phyloP scores from a whole-genome alignment of 2,888 invertebrate genomes.

The Chloroclysta siterata region DNA sequence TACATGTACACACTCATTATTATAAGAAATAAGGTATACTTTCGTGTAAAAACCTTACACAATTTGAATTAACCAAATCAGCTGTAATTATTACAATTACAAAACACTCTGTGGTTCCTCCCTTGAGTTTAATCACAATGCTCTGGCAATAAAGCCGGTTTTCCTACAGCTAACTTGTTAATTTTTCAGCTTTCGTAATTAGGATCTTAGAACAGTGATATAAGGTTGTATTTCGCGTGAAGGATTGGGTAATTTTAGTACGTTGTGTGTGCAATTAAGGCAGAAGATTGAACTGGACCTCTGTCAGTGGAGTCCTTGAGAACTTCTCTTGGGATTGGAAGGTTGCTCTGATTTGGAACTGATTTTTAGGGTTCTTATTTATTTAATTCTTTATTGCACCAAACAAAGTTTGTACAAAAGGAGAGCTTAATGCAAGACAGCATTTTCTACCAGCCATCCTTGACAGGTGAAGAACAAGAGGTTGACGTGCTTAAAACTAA shows the following conservation, averaged over 20 bases:
- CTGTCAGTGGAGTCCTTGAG: constrained; percentile 32
- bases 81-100: constrained; percentile 6
- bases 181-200: constrained; percentile 11
- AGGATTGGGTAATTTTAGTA: constrained; percentile 21
- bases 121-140: constrained; percentile 8
- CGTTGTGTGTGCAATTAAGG: constrained; percentile 31
- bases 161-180: constrained; percentile 1
- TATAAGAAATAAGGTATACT: background rate
- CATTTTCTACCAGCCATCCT: too few relatives aligned
- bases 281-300: constrained; percentile 33
- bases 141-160: constrained; percentile 2
- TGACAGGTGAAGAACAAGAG: too few relatives aligned
- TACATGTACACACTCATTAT: too few relatives aligned
- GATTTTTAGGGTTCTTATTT: constrained; percentile 7
- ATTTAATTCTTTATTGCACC: too few relatives aligned
- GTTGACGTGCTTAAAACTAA: too few relatives aligned
- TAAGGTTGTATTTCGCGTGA: constrained; percentile 28
- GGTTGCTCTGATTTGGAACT: constrained; percentile 4
- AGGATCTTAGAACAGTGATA: background rate
- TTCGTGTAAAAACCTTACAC: background rate
- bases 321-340: constrained; percentile 14
- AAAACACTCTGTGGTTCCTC: background rate
- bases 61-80: background rate
- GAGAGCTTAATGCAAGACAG: too few relatives aligned
- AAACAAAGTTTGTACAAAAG: too few relatives aligned